Conservation (phyloP, 2,113 vertebrate species). For the Vidua chalybeata region DNA sequence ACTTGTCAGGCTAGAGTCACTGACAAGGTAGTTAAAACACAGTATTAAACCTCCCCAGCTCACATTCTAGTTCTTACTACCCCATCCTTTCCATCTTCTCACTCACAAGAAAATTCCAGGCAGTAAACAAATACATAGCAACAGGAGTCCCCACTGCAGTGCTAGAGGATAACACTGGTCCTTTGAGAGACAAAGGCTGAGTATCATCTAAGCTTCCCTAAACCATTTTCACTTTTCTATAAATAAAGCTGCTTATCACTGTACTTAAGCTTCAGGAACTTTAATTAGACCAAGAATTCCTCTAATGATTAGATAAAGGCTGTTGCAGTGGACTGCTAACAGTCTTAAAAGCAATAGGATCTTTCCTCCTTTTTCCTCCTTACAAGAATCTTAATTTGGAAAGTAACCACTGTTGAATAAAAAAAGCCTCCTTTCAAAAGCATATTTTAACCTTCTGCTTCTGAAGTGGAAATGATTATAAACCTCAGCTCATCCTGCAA, state of each 20-base stretch:
- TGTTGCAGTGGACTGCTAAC: neutral
- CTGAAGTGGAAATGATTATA: neutral
- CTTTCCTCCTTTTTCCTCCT: neutral
- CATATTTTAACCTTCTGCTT: neutral
- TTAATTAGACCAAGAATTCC: constrained; percentile 56
- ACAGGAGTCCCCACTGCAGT: neutral
- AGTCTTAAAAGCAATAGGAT: neutral
- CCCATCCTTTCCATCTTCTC: neutral
- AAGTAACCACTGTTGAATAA: neutral
- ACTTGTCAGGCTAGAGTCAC: neutral
- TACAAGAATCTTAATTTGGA: neutral
- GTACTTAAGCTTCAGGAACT: constrained; percentile 40
- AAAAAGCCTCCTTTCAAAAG: neutral
- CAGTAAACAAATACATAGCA: constrained; percentile 10
- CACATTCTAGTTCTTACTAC: neutral
- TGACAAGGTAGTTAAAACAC: neutral
- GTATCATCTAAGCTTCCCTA: neutral
- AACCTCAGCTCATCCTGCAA: neutral
- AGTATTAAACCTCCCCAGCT: neutral
- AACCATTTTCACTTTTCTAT: constrained; percentile 42
- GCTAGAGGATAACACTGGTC: neutral
- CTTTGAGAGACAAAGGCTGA: neutral
- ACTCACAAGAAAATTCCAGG: neutral
- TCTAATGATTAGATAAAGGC: constrained; percentile 58
- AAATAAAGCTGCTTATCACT: constrained; percentile 60